These are phyloP conservation scores for Oreocharis arfaki DNA, from an alignment of 2,113 vertebrate species.

Conservation along the genomic window DNA sequence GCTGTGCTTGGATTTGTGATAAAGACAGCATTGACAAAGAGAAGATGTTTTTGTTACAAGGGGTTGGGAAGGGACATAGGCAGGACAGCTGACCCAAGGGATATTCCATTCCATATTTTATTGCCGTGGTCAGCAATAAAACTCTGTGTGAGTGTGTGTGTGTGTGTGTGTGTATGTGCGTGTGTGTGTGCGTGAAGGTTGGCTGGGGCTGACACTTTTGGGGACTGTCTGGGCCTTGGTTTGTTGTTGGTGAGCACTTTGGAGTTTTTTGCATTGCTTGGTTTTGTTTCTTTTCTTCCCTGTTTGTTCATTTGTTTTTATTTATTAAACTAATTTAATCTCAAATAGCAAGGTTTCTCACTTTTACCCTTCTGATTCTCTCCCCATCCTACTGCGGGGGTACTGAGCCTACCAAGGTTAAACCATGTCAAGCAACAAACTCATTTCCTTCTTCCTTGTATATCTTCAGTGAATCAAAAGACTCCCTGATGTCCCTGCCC, in stretches of 20 bases:
- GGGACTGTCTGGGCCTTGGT: neutral
- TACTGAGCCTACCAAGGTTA: neutral
- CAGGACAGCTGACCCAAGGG: neutral
- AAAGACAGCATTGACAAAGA: neutral
- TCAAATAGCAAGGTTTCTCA: neutral
- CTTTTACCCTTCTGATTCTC: neutral
- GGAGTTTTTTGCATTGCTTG: neutral
- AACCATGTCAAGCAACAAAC: neutral
- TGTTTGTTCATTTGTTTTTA: neutral
- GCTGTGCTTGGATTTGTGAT: neutral
- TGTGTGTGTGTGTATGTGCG: too few species aligned
- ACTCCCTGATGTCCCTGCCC: neutral
- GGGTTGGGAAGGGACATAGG: neutral
- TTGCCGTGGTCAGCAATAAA: neutral
- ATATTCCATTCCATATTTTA: neutral
- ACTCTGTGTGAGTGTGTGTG: neutral
- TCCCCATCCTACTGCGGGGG: rapidly evolving
- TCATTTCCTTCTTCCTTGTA: neutral
- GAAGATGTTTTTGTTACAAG: neutral
- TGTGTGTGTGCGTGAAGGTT: neutral
- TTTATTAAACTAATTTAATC: neutral
- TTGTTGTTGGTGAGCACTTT: neutral
- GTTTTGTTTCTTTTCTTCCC: neutral
- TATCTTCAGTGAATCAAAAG: neutral
- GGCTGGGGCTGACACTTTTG: neutral